These are phyloP conservation scores for Spinus pinus DNA, from an alignment of 2,797 vertebrate species.

Conservation along the genomic window DNA sequence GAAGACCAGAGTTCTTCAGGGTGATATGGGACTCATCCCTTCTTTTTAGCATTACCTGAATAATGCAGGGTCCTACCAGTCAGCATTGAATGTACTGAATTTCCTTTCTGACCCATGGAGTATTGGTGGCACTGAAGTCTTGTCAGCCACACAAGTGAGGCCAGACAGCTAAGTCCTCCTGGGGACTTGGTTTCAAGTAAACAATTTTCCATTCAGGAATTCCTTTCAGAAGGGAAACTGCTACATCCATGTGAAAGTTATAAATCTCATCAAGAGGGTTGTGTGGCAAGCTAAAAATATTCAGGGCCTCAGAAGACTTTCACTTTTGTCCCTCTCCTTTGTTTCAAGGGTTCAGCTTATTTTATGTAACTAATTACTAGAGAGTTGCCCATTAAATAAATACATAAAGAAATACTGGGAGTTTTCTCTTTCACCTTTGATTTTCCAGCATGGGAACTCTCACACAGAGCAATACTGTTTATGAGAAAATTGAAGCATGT, in stretches of 20 bases:
- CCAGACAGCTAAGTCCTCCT: background rate
- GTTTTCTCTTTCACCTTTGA: background rate
- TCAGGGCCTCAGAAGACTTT: background rate
- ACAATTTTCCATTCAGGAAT: background rate
- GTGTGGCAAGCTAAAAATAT: background rate
- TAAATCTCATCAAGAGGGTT: background rate
- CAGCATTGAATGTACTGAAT: background rate
- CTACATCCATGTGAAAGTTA: background rate
- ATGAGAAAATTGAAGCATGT: background rate
- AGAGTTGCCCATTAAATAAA: background rate
- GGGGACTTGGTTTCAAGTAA: background rate
- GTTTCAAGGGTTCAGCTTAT: background rate
- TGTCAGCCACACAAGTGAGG: background rate
- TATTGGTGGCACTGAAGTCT: background rate
- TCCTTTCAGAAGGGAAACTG: background rate
- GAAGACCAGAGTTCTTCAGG: background rate
- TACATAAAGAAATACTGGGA: background rate
- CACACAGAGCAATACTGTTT: rapidly evolving
- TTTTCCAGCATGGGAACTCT: background rate
- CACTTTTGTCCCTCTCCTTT: background rate
- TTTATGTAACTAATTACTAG: background rate
- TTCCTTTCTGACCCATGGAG: background rate
- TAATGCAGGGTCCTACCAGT: background rate
- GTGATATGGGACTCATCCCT: background rate
- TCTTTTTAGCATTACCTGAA: background rate